A percentile compares a stretch with the other conserved stretches of the same genome.
Evolutionary conservation across 2,113 vertebrate species (phyloP).

Genomic region (Chloroceryle aenea): DNA sequence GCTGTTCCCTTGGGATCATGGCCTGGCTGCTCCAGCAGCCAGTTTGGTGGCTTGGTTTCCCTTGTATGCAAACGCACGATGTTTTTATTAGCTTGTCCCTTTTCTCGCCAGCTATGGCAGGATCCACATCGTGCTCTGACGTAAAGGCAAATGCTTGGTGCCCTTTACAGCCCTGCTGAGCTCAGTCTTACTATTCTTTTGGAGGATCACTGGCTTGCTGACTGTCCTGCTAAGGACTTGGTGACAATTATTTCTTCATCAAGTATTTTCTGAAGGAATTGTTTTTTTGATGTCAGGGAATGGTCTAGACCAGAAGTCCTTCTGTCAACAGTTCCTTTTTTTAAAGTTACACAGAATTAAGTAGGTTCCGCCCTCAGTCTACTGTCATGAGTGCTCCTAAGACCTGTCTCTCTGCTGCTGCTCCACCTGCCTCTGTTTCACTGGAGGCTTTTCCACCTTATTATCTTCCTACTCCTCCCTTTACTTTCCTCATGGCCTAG

Average conservation of each 20-base stretch:
- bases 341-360: neutral
- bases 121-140: neutral
- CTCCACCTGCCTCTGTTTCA: neutral
- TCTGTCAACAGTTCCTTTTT: neutral
- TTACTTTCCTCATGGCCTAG: neutral
- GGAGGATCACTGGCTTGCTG: neutral
- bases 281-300: neutral
- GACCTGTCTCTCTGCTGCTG: neutral
- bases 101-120: neutral
- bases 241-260: neutral
- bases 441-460: neutral
- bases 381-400: neutral
- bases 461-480: neutral
- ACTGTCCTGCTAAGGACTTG: neutral
- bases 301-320: neutral
- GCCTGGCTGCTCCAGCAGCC: constrained; percentile 35
- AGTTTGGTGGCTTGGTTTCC: constrained; percentile 43
- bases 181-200: neutral
- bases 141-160: neutral
- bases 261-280: neutral
- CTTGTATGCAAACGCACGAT: constrained; percentile 1
- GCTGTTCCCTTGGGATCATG: constrained; percentile 31
- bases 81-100: constrained; percentile 5
- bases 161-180: neutral
- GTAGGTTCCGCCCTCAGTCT: neutral